These are phyloP conservation scores for Troides oblongomaculatus DNA, from an alignment of 2,888 invertebrate genomes.

Conservation along the genomic window DNA sequence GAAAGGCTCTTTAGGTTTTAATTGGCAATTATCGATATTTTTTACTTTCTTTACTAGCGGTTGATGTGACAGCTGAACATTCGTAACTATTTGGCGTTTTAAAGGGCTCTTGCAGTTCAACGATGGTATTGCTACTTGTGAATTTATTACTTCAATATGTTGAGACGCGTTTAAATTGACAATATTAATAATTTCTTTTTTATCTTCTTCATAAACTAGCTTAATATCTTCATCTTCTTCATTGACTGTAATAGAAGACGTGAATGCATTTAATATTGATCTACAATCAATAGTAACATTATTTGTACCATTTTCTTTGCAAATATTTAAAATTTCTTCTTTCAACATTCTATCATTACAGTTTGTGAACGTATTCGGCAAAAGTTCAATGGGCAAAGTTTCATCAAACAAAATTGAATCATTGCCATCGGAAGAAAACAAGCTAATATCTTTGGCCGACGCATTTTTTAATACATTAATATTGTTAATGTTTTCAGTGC, in stretches of 20 bases:
- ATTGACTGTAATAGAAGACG: constrained; percentile 49
- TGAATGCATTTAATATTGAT: constrained; percentile 58
- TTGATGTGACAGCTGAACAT: constrained; percentile 34
- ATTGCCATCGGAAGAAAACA: constrained; percentile 71
- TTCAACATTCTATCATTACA: constrained; percentile 43
- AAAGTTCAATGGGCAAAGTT: constrained; percentile 75
- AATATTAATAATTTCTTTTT: constrained; percentile 31
- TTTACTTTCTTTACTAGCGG: constrained; percentile 49
- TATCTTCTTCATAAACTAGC: constrained; percentile 63
- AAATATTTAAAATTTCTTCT: constrained; percentile 30
- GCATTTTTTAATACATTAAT: constrained; percentile 39
- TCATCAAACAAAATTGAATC: constrained; percentile 81
- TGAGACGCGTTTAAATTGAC: constrained; percentile 35
- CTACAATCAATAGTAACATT: constrained; percentile 49
- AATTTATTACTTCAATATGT: constrained; percentile 46
- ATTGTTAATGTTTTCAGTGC: constrained; percentile 31
- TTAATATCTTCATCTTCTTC: constrained; percentile 64
- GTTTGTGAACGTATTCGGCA: constrained; percentile 70
- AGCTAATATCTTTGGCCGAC: constrained; percentile 59
- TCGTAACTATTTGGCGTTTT: constrained; percentile 46
- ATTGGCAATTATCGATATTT: constrained; percentile 32
- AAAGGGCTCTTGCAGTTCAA: constrained; percentile 47
- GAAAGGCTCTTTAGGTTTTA: constrained; percentile 2
- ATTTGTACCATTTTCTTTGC: constrained; percentile 19
- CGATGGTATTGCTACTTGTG: constrained; percentile 45